Evolutionary conservation across 2,888 invertebrate species (phyloP), one percentile per base, ranked within the genome.

Genomic region (Tridacna gigas): DNA sequence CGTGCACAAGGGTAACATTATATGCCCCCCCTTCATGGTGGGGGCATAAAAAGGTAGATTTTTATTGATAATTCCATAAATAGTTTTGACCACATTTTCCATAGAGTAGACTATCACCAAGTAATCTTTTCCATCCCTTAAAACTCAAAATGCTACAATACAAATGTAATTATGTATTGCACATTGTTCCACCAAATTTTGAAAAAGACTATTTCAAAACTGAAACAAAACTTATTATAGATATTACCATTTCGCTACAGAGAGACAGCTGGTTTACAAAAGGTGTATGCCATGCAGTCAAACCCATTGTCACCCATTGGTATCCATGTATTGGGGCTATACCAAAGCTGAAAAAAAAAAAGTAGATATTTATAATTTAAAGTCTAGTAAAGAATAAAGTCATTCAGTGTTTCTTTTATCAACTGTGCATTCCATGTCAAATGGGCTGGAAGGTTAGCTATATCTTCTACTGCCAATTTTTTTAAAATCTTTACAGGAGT

Each of bases 301-400:
- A 26, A n/a, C 89, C 88, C 61, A 88, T 60, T 22, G 80, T 76
- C 4, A 76, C 74, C 89, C 89, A 90, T 60, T 89, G 89, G 56
- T 84, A 90, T 7, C 89, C 89, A 84, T 89, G 69, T 15, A 83
- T 77, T 37, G 86, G 82, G 9, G 88, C 77, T 51, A 88, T 80
- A 26, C 79, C 83, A 73, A 67, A 77, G 22, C 89, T 89, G 77
- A 22, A 73, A 66, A 47, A 37, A 2, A 37, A 7, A 37, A 37
- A 7, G 7, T 37, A 37, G 37, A 37, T 37, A 7, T 37, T n/a
- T 11, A 9, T 56, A 56, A 56, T 20, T 56, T 37, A 37, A 37
- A 2, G 7, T 37, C n/a, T n/a, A n/a, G n/a, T n/a, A n/a, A n/a
- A n/a, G n/a, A n/a, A n/a, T n/a, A n/a, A n/a, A n/a, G n/a, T n/a